phyloP scores from a whole-genome alignment of 2,113 vertebrate species.

The Carollia perspicillata region DNA sequence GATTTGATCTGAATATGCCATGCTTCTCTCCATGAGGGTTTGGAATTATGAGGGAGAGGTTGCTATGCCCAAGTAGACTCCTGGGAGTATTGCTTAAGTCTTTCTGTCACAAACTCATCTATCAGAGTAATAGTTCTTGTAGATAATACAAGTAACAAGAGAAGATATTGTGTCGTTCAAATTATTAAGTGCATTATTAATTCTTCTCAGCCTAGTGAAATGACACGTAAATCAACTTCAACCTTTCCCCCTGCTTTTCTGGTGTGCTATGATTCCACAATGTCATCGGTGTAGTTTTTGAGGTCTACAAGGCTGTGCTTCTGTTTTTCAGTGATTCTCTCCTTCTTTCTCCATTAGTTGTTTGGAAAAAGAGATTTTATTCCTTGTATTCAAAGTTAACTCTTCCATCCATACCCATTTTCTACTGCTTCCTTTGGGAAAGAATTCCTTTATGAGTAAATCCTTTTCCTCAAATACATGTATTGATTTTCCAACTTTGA shows the following conservation, averaged over 20 bases:
- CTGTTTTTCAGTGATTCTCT: background rate
- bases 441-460: conserved; percentile 6
- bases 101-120: background rate
- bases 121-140: background rate
- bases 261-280: background rate
- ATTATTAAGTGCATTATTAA: background rate
- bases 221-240: background rate
- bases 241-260: background rate
- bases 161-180: background rate
- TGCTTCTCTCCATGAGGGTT: background rate
- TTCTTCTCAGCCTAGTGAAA: background rate
- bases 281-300: background rate
- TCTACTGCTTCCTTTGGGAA: background rate
- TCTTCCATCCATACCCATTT: background rate
- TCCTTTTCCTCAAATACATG: background rate
- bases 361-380: background rate
- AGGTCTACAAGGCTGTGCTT: background rate
- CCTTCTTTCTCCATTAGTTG: background rate
- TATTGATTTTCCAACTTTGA: background rate
- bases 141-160: background rate
- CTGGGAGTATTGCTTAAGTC: background rate
- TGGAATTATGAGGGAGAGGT: background rate
- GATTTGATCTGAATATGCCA: background rate
- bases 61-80: background rate
- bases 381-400: background rate